These are phyloP conservation scores for Pogonocherus hispidulus DNA, from an alignment of 2,888 invertebrate genomes.

Conservation along the genomic window DNA sequence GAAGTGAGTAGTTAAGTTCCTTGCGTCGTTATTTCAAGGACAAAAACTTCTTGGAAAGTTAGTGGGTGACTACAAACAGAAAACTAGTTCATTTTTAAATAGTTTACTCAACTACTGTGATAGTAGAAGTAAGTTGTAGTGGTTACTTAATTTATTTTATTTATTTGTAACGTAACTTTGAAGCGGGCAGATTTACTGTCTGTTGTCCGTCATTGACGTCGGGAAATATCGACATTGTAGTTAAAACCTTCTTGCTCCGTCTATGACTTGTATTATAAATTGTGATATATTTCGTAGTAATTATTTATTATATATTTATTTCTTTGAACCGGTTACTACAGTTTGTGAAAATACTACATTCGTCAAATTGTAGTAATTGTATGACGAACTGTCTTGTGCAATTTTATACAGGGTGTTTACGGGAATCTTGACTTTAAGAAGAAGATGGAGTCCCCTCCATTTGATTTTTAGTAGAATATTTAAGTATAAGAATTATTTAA, in stretches of 20 bases:
- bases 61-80: background rate
- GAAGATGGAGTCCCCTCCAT: no score
- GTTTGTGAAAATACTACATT: background rate
- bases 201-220: slow-evolving; percentile 22
- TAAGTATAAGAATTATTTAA: no score
- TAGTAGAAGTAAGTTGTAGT: slow-evolving; percentile 19
- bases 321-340: background rate
- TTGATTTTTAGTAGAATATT: no score
- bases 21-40: background rate
- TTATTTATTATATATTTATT: slow-evolving; percentile 34
- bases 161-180: slow-evolving; percentile 38
- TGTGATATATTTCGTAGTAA: slow-evolving; percentile 43
- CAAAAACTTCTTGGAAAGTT: background rate
- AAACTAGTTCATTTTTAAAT: slow-evolving; percentile 4
- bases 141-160: slow-evolving; percentile 29
- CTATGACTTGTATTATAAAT: slow-evolving; percentile 44
- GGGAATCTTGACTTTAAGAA: no score
- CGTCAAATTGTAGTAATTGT: background rate
- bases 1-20: background rate
- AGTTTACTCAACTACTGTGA: slow-evolving; percentile 14
- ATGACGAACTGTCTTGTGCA: background rate
- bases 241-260: background rate
- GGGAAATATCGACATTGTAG: background rate
- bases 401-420: background rate
- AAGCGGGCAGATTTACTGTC: slow-evolving; percentile 4